Evolutionary conservation across 2,113 vertebrate species (phyloP).

Genomic region (Microcebus ravelobensis): DNA sequence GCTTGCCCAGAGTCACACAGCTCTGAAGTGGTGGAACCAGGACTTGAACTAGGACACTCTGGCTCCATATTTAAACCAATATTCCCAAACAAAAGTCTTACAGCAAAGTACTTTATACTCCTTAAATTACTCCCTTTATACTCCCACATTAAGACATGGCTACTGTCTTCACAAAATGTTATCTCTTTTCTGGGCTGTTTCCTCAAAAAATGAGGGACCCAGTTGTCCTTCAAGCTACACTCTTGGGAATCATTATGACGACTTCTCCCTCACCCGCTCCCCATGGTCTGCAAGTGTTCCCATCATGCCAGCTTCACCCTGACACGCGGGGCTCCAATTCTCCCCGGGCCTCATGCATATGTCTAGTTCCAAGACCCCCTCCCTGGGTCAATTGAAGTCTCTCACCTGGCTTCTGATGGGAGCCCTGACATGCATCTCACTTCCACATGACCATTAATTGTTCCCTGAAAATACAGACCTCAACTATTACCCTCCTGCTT

Average conservation of each 20-base stretch:
- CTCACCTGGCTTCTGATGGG: not conserved
- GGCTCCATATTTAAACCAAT: not conserved
- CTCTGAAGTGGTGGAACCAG: not conserved
- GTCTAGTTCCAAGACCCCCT: not conserved
- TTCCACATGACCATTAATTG: not conserved
- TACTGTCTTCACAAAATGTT: not conserved
- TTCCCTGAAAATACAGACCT: not conserved
- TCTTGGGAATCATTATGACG: not conserved
- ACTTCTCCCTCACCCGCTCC: not conserved
- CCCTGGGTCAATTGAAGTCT: not conserved
- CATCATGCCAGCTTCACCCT: not conserved
- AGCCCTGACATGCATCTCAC: not conserved
- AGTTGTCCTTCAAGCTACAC: not conserved
- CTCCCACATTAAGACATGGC: not conserved
- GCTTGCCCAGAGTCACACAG: not conserved
- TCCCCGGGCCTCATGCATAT: not conserved
- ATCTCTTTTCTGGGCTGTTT: not conserved
- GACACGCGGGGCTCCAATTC: accelerated
- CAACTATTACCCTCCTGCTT: not conserved
- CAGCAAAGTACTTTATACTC: not conserved
- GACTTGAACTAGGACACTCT: not conserved
- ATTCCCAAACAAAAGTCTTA: not conserved
- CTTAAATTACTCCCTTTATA: not conserved
- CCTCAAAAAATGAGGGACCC: not conserved
- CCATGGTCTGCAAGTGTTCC: not conserved